A percentile compares a stretch with the other conserved stretches of the same genome.
phyloP scores from a whole-genome alignment of 2,888 invertebrate species.

The Drosophila recens region DNA sequence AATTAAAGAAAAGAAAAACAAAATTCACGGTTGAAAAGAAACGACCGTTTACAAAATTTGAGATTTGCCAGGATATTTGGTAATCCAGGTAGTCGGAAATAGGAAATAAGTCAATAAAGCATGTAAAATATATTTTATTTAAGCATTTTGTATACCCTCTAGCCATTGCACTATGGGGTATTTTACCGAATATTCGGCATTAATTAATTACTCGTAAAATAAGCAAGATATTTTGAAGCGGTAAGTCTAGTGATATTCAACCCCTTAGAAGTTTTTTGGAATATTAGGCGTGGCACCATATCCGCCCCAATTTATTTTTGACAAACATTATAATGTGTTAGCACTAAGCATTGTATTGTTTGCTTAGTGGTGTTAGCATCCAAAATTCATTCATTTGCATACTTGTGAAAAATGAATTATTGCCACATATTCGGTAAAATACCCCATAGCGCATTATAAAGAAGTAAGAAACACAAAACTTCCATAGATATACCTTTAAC shows the following conservation, averaged over 20 bases:
- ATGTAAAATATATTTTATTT: constrained; percentile 20
- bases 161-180: too few relatives aligned
- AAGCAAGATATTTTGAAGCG: too few relatives aligned
- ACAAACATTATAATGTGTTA: too few relatives aligned
- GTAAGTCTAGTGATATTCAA: too few relatives aligned
- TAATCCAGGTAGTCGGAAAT: constrained; percentile 18
- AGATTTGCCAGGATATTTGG: not conserved
- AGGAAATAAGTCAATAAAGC: constrained; percentile 6
- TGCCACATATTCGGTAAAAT: too few relatives aligned
- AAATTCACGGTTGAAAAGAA: not conserved
- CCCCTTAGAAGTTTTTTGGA: too few relatives aligned
- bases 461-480: too few relatives aligned
- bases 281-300: too few relatives aligned
- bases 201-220: too few relatives aligned
- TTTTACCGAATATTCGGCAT: too few relatives aligned
- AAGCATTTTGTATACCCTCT: constrained; percentile 60
- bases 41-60: constrained; percentile 9
- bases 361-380: too few relatives aligned
- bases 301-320: not conserved
- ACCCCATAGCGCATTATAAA: not conserved
- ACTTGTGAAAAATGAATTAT: not conserved
- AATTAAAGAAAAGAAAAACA: constrained; percentile 1
- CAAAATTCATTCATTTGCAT: constrained; percentile 22
- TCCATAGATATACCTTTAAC: constrained; percentile 27
- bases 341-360: too few relatives aligned